Percentiles rank a stretch among this genome's conserved stretches.
phyloP scores from a whole-genome alignment of 2,797 vertebrate genomes.

The Neosilurus mollespiculum region DNA sequence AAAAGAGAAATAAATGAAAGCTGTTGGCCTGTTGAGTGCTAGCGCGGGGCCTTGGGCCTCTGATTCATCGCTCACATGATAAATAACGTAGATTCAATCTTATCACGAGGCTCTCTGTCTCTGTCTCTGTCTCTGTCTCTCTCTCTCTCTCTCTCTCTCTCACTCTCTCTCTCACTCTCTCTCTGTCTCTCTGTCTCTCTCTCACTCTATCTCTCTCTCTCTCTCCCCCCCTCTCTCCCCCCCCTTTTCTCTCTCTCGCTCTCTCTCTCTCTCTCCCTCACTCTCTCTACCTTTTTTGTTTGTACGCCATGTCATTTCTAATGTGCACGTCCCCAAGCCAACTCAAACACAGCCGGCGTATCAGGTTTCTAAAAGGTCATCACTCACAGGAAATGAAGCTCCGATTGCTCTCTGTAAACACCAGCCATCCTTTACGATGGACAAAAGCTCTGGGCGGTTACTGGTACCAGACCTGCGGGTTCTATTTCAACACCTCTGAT shows the following conservation, averaged over 20 bases:
- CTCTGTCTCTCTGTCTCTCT: too few species aligned
- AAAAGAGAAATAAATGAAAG: too few species aligned
- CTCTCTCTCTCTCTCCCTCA: too few species aligned
- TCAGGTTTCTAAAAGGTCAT: neutral
- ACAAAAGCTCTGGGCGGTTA: neutral
- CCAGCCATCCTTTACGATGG: neutral
- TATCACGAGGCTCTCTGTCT: slow-evolving; percentile 26
- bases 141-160: too few species aligned
- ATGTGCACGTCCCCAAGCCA: slow-evolving; percentile 37
- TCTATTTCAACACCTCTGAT: neutral
- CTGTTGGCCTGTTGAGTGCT: neutral
- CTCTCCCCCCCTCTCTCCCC: too few species aligned
- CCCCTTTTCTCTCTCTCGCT: too few species aligned
- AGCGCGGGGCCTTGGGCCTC: neutral
- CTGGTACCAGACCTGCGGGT: neutral
- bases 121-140: too few species aligned
- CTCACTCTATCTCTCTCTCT: too few species aligned
- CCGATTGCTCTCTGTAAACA: neutral
- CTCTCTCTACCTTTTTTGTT: neutral
- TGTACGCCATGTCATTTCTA: slow-evolving; percentile 13
- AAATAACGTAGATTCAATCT: neutral
- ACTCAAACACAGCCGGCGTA: slow-evolving; percentile 18
- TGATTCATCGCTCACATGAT: slow-evolving; percentile 31
- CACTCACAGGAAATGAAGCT: slow-evolving; percentile 16
- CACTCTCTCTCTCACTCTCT: too few species aligned